Base-by-base conservation (phyloP, 2,113 vertebrate genomes). In the Centropristis striata region DNA sequence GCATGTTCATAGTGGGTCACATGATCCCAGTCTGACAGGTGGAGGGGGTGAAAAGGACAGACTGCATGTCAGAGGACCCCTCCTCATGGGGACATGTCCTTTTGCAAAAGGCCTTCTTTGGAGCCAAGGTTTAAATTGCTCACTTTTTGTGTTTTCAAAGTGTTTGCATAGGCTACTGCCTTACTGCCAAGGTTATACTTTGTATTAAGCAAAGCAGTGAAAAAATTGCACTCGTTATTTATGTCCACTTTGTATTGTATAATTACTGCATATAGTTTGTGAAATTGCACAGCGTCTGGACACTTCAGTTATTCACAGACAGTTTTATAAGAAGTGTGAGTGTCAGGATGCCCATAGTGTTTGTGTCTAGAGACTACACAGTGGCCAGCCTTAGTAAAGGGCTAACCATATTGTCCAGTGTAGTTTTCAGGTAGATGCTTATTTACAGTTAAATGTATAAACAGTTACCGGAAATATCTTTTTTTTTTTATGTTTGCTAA, bases 201-300 rank as follows among this genome's bases (percentile, higher is more conserved):
- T 79, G 51, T 55, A 59, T 25, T 42, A 59, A 60, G 70, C 78
- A 83, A 84, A 90, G 64, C 84, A 60, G 69, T 44, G 23, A 39
- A 25, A 68, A 36, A 50, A 69, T 78, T 92, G 88, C 88, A 88
- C 86, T 87, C 5, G 72, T 86, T 75, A 89, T 92, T 90, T 88
- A 84, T 88, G 83, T 86, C 55, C 65, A 68, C 57, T 72, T 84
- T 80, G 70, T 86, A 69, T 82, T 67, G 67, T 69, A 54, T 50
- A 27, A 75, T 23, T 8, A 60, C 16, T 66, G 20, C 41, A 39
- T 50, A 54, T 60, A 23, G 49, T 79, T 82, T 65, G 65, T 65
- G 21, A 71, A 66, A 50, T 78, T 83, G 72, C 77, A 87, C 78
- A 70, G 37, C 12, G 67, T 23, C 60, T 61, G 28, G 9, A 71